These are phyloP conservation scores for Myocastor coypus DNA, from an alignment of 2,113 vertebrate genomes.

Conservation along the genomic window DNA sequence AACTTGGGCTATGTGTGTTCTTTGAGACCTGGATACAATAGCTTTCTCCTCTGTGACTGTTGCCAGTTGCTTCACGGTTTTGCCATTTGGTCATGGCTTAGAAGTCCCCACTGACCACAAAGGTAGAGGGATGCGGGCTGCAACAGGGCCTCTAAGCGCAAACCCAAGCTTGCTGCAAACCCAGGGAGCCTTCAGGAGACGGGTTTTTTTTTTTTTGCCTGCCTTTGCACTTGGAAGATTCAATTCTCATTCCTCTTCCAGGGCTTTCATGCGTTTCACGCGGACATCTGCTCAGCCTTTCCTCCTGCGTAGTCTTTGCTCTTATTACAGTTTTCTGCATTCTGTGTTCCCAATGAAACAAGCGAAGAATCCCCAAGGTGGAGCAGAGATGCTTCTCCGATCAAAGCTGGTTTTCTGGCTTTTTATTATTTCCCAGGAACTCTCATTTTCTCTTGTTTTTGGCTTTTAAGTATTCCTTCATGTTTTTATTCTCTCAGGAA, in stretches of 20 bases:
- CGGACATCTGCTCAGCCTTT: not conserved
- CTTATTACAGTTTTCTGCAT: not conserved
- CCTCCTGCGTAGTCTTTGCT: not conserved
- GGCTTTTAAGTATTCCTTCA: slow-evolving; percentile 35
- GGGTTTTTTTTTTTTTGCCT: not conserved
- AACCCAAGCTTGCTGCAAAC: not conserved
- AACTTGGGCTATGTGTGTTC: not conserved
- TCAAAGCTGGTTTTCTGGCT: not conserved
- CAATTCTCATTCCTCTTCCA: not conserved
- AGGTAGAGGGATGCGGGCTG: not conserved
- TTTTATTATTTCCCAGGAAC: not conserved
- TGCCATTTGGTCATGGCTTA: not conserved
- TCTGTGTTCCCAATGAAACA: not conserved
- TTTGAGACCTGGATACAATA: not conserved
- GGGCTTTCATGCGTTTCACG: not conserved
- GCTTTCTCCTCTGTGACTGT: not conserved
- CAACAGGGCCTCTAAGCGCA: not conserved
- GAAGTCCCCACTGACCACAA: not conserved
- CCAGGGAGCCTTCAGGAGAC: not conserved
- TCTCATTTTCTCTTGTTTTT: slow-evolving; percentile 24
- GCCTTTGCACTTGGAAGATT: not conserved
- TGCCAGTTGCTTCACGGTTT: not conserved
- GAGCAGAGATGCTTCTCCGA: not conserved
- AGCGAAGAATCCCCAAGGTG: not conserved
- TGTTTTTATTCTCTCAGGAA: not conserved